Conservation (phyloP, 2,888 invertebrate genomes). For the Microctonus brassicae region DNA sequence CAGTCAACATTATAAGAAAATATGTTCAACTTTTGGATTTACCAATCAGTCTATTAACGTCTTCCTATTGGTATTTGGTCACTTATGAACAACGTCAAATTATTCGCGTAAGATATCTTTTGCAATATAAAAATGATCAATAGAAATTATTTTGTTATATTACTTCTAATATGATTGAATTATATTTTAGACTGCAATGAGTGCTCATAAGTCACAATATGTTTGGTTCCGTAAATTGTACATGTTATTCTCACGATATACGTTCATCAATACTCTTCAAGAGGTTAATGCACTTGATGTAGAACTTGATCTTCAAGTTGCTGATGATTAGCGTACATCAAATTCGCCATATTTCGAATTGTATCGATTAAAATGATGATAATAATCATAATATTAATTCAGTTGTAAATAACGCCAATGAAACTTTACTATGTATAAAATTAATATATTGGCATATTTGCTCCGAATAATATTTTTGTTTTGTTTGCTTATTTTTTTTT, state of each 20-base stretch:
- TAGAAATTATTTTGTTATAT: neutral
- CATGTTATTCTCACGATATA: slow-evolving; percentile 89
- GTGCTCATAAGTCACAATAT: slow-evolving; percentile 89
- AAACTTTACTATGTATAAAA: slow-evolving; percentile 9
- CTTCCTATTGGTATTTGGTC: slow-evolving; percentile 79
- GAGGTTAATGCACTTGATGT: slow-evolving; percentile 82
- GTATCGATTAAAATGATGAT: neutral
- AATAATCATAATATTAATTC: no score
- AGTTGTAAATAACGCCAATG: slow-evolving; percentile 27
- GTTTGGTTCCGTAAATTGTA: slow-evolving; percentile 95
- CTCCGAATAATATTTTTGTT: neutral
- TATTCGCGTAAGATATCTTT: slow-evolving; percentile 57
- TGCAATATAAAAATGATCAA: neutral
- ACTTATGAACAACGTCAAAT: slow-evolving; percentile 61
- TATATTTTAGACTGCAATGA: slow-evolving; percentile 81
- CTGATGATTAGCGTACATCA: slow-evolving; percentile 67
- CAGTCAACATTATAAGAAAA: slow-evolving; percentile 88
- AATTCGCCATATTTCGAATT: neutral
- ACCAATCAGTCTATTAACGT: slow-evolving; percentile 82
- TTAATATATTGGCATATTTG: neutral
- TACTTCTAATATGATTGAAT: neutral
- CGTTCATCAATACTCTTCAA: slow-evolving; percentile 89
- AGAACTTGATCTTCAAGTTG: slow-evolving; percentile 82
- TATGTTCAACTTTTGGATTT: slow-evolving; percentile 88
- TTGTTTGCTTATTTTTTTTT: neutral